phyloP scores from a whole-genome alignment of 2,888 invertebrate genomes.

The Acrobasis suavella region DNA sequence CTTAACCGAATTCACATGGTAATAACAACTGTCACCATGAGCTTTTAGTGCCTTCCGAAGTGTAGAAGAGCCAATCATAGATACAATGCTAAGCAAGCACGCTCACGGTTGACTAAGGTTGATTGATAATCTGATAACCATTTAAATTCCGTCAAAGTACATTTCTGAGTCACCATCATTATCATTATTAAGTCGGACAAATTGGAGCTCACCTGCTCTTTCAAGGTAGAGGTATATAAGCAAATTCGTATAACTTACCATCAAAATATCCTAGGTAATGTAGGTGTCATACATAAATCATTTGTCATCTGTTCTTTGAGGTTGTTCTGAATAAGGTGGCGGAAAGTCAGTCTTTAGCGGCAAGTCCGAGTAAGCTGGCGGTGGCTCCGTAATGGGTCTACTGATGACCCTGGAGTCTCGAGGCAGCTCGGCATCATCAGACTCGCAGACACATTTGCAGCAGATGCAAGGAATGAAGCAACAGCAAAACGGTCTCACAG shows the following conservation, averaged over 20 bases:
- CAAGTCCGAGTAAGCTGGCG: conserved; percentile 25
- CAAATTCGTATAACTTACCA: neutral
- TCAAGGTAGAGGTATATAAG: neutral
- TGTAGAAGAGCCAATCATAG: too few species aligned
- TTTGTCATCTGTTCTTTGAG: conserved; percentile 26
- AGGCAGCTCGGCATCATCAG: neutral
- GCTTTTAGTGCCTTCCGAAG: too few species aligned
- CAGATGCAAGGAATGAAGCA: conserved; percentile 34
- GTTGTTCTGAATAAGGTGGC: conserved; percentile 30
- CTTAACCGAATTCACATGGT: too few species aligned
- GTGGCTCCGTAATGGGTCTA: conserved; percentile 15
- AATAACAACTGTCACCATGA: too few species aligned
- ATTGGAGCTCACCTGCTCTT: neutral
- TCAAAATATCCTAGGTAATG: neutral
- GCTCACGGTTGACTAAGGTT: too few species aligned
- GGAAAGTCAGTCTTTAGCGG: conserved; percentile 22
- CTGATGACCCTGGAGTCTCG: conserved; percentile 1
- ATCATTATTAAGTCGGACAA: too few species aligned
- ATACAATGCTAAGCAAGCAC: too few species aligned
- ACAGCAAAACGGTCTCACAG: conserved; percentile 33
- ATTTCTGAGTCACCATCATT: too few species aligned
- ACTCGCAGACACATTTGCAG: conserved; percentile 30
- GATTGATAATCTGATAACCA: too few species aligned
- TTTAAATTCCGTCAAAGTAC: too few species aligned
- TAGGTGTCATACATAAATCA: neutral